Conservation (phyloP, 2,888 invertebrate genomes). For the Melangyna quadrimaculata region DNA sequence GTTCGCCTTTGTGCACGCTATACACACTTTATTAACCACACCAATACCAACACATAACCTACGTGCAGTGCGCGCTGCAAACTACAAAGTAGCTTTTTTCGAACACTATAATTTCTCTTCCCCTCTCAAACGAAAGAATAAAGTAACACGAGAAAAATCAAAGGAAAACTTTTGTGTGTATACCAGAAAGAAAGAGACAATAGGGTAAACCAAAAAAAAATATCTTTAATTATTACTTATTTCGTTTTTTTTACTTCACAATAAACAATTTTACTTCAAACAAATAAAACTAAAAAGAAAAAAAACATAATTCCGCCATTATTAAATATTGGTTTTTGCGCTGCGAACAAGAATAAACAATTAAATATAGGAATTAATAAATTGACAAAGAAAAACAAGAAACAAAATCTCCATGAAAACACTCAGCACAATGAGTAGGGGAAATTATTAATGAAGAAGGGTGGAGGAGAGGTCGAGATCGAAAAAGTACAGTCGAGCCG, state of each 20-base stretch:
- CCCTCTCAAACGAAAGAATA: background rate
- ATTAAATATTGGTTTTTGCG: background rate
- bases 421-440: background rate
- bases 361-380: background rate
- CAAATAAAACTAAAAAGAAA: background rate
- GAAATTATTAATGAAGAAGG: background rate
- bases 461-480: conserved; percentile 8
- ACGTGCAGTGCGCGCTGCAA: background rate
- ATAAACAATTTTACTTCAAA: conserved; percentile 1
- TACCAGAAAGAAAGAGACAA: conserved; percentile 11
- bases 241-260: conserved; percentile 5
- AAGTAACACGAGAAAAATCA: background rate
- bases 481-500: conserved; percentile 36
- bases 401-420: background rate
- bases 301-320: background rate
- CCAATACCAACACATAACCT: background rate
- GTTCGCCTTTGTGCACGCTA: background rate
- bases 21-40: background rate
- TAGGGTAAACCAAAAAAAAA: background rate
- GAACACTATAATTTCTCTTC: background rate
- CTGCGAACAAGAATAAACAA: conserved; percentile 3
- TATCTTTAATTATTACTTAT: conserved; percentile 1
- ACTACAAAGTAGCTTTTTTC: conserved; percentile 24
- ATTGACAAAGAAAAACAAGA: background rate
- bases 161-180: conserved; percentile 13